Evolutionary conservation across 2,797 vertebrate genomes (phyloP), one percentile per base, ranked within the genome.

Genomic region (Acipenser oxyrinchus): DNA sequence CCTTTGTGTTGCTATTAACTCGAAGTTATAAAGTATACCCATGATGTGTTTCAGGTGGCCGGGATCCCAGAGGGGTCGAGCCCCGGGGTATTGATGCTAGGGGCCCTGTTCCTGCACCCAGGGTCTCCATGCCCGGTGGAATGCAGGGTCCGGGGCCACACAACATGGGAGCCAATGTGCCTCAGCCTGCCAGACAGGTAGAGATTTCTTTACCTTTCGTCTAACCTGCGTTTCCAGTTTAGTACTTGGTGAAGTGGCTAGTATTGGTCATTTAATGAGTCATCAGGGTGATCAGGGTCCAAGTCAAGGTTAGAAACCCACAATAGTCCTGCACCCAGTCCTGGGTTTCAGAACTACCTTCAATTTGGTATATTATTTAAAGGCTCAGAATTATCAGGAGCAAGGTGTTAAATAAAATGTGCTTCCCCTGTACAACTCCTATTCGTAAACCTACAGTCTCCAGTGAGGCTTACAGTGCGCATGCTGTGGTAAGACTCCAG

Each of bases 21-120:
- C 66, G 69, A 2, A 64, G 23, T 23, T 23, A 23, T 23, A 23
- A 23, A 23, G 23, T 23, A 23, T 59, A 49, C 55, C 51, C 49
- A 66, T 49, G 58, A 37, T 37, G 52, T 10, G 68, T 71, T 37
- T 6, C 73, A 83, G 82, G 87, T 12, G 94, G 93, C 63, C 90
- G 96, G 73, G 96, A 98, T 72, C 96, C 94, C 6, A 84, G 94
- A 51, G 95, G 89, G 6, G 88, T 96, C 84, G 87, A 89, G 63
- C 18, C 68, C 15, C 60, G 88, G 49, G 83, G 77, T 0, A 80
- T 89, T 81, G 96, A 98, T 7, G 71, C 91, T 6, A 91, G 94
- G 0, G 94, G 87, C 0, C 90, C 94, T 4, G 92, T 90, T 51
- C 73, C 92, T 0, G 84, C 86, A 1, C 93, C 94, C 72, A 90